Base-by-base conservation (phyloP, 2,888 invertebrate species). In the Leptothorax acervorum region DNA sequence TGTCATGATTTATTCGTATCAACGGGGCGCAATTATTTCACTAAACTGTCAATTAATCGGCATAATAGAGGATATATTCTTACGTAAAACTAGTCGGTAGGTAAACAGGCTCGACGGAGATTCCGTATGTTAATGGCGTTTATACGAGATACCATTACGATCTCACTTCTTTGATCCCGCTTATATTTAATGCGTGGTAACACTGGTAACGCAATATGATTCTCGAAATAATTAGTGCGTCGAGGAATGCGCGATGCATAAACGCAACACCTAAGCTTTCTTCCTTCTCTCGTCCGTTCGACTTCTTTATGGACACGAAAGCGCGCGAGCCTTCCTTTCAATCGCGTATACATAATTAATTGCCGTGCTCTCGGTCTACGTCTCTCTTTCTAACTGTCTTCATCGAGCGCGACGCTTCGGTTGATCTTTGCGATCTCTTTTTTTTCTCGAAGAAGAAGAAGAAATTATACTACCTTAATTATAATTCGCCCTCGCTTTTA, bases 281-380 rank as follows among this genome's bases (percentile, higher is more conserved):
- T 88, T 83, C 55, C 53, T 45, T 75, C 57, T 55, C 74, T 31
- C 71, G 84, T 85, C 85, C 83, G 60, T 85, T 84, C 87, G 81
- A 53, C 85, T 88, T 86, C 85, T 91, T 90, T 89, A 90, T 88
- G 88, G 85, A 88, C 88, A 88, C 91, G 88, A 87, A 90, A 90
- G 87, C 87, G 88, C 89, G 89, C 87, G 89, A 89, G 83, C 87
- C 87, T 89, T 91, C 90, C 88, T 90, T 91, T 90, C 89, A 90
- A 87, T 86, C 89, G 87, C 89, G 92, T 91, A 92, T 92, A 92
- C 91, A 91, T 92, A 92, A 92, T 92, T 92, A 92, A 91, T 91
- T 88, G 91, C 89, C 76, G 68, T 62, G 82, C 68, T 85, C 85
- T 82, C 71, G 78, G 82, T 86, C 85, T 76, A 51, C 45, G 45